Evolutionary conservation across 2,797 vertebrate species (phyloP).

Genomic region (Gambusia yucatana): DNA sequence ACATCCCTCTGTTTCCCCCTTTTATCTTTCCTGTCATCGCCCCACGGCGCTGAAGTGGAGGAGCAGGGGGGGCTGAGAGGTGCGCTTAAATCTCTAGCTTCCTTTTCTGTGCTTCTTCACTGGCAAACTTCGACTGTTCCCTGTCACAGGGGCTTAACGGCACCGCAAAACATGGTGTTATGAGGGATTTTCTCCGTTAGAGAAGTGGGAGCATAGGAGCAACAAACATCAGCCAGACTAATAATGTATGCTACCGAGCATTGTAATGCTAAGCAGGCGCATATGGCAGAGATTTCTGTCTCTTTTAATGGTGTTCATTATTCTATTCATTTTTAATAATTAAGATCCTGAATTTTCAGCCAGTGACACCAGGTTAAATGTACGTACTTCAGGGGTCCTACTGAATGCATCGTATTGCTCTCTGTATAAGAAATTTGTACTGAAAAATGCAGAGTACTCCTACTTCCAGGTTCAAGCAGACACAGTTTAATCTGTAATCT

Average conservation of each 20-base stretch:
- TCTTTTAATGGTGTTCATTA: background rate
- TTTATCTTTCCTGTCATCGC: conserved; percentile 77
- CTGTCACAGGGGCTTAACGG: conserved; percentile 15
- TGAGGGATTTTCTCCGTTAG: conserved; percentile 22
- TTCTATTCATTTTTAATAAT: background rate
- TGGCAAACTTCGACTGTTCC: conserved; percentile 29
- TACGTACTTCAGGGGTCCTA: background rate
- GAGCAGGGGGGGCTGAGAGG: conserved; percentile 22
- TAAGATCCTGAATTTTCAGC: background rate
- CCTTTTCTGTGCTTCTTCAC: conserved; percentile 33
- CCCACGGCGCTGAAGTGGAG: conserved; percentile 48
- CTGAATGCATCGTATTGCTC: background rate
- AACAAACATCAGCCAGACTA: background rate
- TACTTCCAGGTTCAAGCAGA: background rate
- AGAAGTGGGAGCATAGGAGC: background rate
- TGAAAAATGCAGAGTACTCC: background rate
- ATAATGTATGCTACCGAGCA: background rate
- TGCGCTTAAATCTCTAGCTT: conserved; percentile 50
- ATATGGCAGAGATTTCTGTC: background rate
- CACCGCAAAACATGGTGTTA: conserved; percentile 18
- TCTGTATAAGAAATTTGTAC: background rate
- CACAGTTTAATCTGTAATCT: background rate
- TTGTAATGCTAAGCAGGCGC: background rate
- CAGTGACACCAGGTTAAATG: background rate
- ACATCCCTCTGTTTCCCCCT: conserved; percentile 62